Conservation (phyloP, 2,888 invertebrate genomes). For the Ryuthela nishihirai region DNA sequence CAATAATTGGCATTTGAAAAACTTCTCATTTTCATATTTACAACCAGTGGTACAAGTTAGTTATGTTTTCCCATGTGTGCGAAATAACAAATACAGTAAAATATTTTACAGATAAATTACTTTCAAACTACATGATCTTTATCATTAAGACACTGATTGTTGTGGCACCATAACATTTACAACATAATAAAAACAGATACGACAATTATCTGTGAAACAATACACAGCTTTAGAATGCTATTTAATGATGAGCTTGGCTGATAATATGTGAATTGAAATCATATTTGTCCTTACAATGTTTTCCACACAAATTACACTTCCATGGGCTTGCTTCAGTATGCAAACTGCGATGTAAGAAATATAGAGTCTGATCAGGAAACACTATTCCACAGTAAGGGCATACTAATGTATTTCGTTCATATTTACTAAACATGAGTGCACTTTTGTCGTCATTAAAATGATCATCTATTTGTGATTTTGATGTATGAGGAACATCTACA, state of each 20-base stretch:
- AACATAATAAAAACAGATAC: too few species aligned
- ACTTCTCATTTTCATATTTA: too few species aligned
- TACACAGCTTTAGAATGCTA: not conserved
- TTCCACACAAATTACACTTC: slow-evolving; percentile 97
- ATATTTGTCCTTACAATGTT: slow-evolving; percentile 89
- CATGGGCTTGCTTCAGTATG: slow-evolving; percentile 96
- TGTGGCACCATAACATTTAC: too few species aligned
- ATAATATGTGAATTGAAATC: slow-evolving; percentile 95
- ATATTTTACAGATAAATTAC: too few species aligned
- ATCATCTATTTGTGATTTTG: slow-evolving; percentile 4
- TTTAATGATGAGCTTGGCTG: slow-evolving; percentile 83
- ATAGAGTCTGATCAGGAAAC: slow-evolving; percentile 92
- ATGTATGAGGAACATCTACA: not conserved
- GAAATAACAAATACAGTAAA: too few species aligned
- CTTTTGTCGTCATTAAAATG: slow-evolving; percentile 17
- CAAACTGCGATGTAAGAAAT: slow-evolving; percentile 95
- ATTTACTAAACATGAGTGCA: slow-evolving; percentile 18
- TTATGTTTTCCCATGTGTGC: too few species aligned
- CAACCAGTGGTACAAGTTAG: too few species aligned
- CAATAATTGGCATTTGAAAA: too few species aligned
- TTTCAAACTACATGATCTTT: too few species aligned
- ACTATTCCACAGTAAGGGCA: slow-evolving; percentile 90
- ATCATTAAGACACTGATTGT: too few species aligned
- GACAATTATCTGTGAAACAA: too few species aligned
- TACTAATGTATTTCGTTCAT: slow-evolving; percentile 23